Evolutionary conservation across 1,140 invertebrate genomes (phyloP).

Genomic region (Babylonia areolata): DNA sequence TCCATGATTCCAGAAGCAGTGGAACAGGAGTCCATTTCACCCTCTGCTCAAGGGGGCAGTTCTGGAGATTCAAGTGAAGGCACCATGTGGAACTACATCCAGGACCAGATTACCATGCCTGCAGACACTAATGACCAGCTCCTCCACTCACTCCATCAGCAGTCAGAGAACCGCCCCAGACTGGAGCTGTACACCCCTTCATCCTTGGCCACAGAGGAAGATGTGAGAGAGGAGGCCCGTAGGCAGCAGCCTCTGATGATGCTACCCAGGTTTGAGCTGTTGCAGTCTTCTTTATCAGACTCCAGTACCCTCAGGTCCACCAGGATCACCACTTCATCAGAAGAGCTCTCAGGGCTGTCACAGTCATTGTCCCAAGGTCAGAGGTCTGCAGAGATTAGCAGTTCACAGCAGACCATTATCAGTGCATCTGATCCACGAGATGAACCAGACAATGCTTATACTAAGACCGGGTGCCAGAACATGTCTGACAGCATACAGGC

Average conservation of each 20-base stretch:
- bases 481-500: too few relatives aligned
- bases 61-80: not conserved
- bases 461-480: too few relatives aligned
- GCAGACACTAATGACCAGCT: not conserved
- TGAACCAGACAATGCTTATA: not conserved
- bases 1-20: constrained; percentile 27
- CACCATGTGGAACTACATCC: constrained; percentile 6
- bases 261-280: not conserved
- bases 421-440: too few relatives aligned
- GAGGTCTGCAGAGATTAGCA: not conserved
- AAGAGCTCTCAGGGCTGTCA: not conserved
- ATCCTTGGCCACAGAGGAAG: not conserved
- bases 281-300: not conserved
- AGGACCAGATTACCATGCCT: constrained; percentile 8
- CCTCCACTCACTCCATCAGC: not conserved
- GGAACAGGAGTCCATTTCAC: constrained; percentile 12
- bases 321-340: not conserved
- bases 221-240: not conserved
- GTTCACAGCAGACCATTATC: too few relatives aligned
- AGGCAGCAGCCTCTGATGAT: not conserved
- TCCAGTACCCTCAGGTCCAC: not conserved
- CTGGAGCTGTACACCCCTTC: not conserved
- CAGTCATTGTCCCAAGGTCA: not conserved
- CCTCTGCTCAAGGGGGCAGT: not conserved
- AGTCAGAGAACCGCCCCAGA: not conserved